Base-by-base conservation (phyloP, 2,797 vertebrate genomes). In the Thunnus albacares region DNA sequence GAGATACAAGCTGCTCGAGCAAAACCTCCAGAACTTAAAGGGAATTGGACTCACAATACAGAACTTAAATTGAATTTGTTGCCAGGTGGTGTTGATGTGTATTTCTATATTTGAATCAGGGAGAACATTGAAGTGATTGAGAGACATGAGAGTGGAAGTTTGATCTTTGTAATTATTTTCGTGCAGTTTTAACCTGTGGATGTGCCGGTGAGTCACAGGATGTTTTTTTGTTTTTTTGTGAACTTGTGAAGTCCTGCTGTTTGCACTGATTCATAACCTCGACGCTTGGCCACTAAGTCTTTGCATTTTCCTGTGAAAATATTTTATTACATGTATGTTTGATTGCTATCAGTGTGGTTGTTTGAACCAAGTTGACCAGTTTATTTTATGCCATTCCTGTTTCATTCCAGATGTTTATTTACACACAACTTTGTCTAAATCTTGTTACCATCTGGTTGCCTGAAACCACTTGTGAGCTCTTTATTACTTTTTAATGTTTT, bases 191-290 rank as follows among this genome's bases (percentile, higher is more conserved):
- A 24, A 41, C 18, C 38, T 74, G 62, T 71, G 45, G 57, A 49
- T 4, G n/a, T 13, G 43, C 12, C 6, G 28, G 15, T 20, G 35
- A 69, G 35, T 64, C 45, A 43, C 26, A 26, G 51, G 59, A 24
- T 20, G 35, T n/a, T 35, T 10, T 1, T 18, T 13, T 28, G 3
- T 30, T 30, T 30, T 30, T 30, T 30, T 22, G 24, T 61, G 56
- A 58, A 51, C 30, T 8, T 75, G 64, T 56, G 24, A 20, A 14
- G 61, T 38, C 17, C 30, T 59, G 62, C 61, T 53, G 56, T 76
- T 82, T 83, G 80, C 82, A 81, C 77, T 79, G 57, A 77, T 41
- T 77, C 45, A 6, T 64, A 55, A 60, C 45, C 30, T 61, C 20
- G 0, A 24, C 1, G n/a, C 64, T 79, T 20, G 1, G 51, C 51